Conservation (phyloP, 2,888 invertebrate genomes). For the Ferdinandea cuprea region DNA sequence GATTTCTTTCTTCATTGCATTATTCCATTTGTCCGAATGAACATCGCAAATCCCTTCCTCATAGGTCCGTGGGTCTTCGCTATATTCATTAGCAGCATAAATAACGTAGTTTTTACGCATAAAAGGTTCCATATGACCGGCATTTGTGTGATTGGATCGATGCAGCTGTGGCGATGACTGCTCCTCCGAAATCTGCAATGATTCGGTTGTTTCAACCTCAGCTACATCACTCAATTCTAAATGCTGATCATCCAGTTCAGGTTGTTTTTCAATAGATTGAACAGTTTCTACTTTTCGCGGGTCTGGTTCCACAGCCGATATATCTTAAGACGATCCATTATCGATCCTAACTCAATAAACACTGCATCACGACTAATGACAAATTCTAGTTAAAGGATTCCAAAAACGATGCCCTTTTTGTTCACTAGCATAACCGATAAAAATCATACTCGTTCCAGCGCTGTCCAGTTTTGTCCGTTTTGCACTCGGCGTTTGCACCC, state of each 20-base stretch:
- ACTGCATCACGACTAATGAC: constrained; percentile 7
- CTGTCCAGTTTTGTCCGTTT: constrained; percentile 11
- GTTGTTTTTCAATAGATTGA: neutral
- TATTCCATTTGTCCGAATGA: neutral
- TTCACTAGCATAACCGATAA: constrained; percentile 8
- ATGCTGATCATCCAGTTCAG: neutral
- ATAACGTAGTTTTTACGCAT: neutral
- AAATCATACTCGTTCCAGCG: constrained; percentile 7
- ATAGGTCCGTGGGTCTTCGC: neutral
- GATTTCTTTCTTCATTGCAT: neutral
- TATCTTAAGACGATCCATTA: no score
- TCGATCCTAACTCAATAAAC: no score
- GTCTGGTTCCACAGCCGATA: neutral
- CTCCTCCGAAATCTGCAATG: neutral
- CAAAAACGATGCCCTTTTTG: constrained; percentile 17
- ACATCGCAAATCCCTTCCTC: neutral
- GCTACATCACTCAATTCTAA: neutral
- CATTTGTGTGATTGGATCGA: neutral
- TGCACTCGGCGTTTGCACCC: no score
- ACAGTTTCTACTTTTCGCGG: neutral
- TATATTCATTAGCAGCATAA: neutral
- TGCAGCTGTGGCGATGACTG: neutral
- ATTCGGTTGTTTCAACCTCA: neutral
- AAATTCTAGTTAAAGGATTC: constrained; percentile 1
- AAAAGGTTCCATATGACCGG: neutral